These are phyloP conservation scores for Pocillopora damicornis DNA, from an alignment of 64 coral and sea anemone species.

Conservation along the genomic window DNA sequence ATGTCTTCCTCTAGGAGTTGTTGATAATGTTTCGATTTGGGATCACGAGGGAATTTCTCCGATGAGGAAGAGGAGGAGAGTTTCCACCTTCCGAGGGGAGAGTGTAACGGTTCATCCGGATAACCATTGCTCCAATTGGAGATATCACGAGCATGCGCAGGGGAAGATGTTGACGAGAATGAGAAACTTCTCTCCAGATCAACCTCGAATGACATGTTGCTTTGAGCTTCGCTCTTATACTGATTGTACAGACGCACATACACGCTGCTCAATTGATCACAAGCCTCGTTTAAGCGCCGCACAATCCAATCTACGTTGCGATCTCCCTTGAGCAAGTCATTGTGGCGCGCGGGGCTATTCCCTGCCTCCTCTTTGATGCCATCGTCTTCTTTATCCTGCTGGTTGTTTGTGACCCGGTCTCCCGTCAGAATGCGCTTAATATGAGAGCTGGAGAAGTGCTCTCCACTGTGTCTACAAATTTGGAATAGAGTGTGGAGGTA, in stretches of 20 bases:
- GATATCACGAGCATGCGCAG: slow-evolving; percentile 68
- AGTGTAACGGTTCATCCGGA: not conserved
- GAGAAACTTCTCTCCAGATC: slow-evolving; percentile 73
- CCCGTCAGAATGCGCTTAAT: slow-evolving; percentile 96
- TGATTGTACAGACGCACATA: slow-evolving; percentile 84
- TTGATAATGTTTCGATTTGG: slow-evolving; percentile 59
- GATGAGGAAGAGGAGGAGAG: slow-evolving; percentile 23
- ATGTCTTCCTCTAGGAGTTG: slow-evolving; percentile 72
- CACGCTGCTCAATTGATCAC: slow-evolving; percentile 91
- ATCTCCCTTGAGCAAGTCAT: slow-evolving; percentile 86
- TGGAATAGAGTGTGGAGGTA: slow-evolving; percentile 97
- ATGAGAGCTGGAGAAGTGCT: slow-evolving; percentile 90
- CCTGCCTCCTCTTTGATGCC: slow-evolving; percentile 49
- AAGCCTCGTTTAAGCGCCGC: slow-evolving; percentile 84
- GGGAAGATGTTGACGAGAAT: slow-evolving; percentile 67
- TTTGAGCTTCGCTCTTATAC: slow-evolving; percentile 63
- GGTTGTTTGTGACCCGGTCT: slow-evolving; percentile 61
- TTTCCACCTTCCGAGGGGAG: slow-evolving; percentile 6
- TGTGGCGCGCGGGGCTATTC: slow-evolving; percentile 49
- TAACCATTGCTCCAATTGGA: slow-evolving; percentile 15
- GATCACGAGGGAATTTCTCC: slow-evolving; percentile 41
- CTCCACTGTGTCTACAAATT: slow-evolving; percentile 94
- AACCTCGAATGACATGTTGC: slow-evolving; percentile 44
- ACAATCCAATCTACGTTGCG: slow-evolving; percentile 95
- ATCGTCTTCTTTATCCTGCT: slow-evolving; percentile 52